Evolutionary conservation across 2,113 vertebrate species (phyloP).

Genomic region (Antechinus flavipes): DNA sequence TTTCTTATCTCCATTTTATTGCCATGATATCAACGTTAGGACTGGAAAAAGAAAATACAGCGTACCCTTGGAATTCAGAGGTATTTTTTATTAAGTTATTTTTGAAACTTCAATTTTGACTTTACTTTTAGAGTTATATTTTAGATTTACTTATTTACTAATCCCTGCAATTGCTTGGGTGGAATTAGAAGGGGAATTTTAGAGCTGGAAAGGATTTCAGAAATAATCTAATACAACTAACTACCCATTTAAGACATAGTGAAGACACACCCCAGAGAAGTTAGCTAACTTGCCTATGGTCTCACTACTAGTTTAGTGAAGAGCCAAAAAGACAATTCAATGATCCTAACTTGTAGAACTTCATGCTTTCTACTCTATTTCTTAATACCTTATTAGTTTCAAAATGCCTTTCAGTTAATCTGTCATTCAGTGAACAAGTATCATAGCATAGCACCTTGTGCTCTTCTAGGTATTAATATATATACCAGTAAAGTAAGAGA

Average conservation of each 20-base stretch:
- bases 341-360: background rate
- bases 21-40: conserved; percentile 86
- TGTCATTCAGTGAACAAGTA: background rate
- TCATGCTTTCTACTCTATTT: background rate
- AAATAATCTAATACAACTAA: background rate
- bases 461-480: background rate
- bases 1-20: conserved; percentile 68
- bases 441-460: background rate
- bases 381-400: background rate
- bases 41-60: conserved; percentile 84
- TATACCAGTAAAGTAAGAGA: background rate
- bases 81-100: conserved; percentile 76
- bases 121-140: conserved; percentile 12
- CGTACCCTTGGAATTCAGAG: conserved; percentile 92
- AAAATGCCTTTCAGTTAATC: background rate
- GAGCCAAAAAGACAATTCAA: background rate
- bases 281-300: background rate
- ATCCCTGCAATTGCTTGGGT: background rate
- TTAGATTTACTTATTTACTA: background rate
- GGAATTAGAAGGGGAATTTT: background rate
- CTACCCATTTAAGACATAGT: background rate
- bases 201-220: background rate
- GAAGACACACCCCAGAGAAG: background rate
- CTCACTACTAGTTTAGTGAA: background rate
- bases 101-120: conserved; percentile 17